Evolutionary conservation across 2,797 vertebrate genomes (phyloP).

Genomic region (Poliocrania exsul): DNA sequence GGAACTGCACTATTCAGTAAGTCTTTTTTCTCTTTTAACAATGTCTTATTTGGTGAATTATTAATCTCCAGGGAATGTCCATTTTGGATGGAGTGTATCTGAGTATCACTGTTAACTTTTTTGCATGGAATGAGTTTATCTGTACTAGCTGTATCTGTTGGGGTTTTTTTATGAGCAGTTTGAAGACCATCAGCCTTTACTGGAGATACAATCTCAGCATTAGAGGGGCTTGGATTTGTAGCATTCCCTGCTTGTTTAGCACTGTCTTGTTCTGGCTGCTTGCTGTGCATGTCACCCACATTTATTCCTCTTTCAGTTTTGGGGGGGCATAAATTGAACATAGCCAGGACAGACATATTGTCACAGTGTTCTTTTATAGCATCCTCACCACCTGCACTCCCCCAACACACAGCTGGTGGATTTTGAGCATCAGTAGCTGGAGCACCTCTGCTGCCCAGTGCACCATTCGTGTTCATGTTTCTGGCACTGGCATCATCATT

Average conservation of each 20-base stretch:
- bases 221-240: neutral
- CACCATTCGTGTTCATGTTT: neutral
- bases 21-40: conserved; percentile 61
- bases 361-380: conserved; percentile 14
- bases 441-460: neutral
- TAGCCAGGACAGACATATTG: neutral
- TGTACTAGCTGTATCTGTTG: neutral
- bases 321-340: neutral
- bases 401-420: neutral
- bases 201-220: neutral
- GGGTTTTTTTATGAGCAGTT: neutral
- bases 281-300: neutral
- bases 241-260: neutral
- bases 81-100: conserved; percentile 22
- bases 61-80: conserved; percentile 18
- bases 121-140: conserved; percentile 11
- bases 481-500: neutral
- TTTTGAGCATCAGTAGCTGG: neutral
- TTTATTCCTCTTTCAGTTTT: neutral
- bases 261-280: neutral
- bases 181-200: conserved; percentile 5
- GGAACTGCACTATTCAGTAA: conserved; percentile 36
- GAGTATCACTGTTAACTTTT: conserved; percentile 19
- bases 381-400: neutral
- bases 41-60: conserved; percentile 38